Evolutionary conservation across 2,113 vertebrate genomes (phyloP).

Genomic region (Scatophagus argus): DNA sequence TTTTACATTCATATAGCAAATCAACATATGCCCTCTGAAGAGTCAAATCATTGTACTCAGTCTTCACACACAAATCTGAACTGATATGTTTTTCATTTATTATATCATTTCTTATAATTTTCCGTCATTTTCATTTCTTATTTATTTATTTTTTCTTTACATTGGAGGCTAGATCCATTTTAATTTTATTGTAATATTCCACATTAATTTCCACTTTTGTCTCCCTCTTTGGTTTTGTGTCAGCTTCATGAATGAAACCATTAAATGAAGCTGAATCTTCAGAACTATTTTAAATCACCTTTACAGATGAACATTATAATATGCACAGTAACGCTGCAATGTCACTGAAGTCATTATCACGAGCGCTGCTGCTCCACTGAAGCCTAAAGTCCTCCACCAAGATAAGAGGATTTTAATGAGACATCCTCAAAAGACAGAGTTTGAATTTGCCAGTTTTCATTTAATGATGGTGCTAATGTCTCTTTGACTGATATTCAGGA

Average conservation of each 20-base stretch:
- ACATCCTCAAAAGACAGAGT: constrained; percentile 54
- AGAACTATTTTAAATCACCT: constrained; percentile 46
- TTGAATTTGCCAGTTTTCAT: constrained; percentile 51
- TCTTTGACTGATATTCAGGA: constrained; percentile 65
- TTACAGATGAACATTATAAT: constrained; percentile 45
- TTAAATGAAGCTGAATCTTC: background rate
- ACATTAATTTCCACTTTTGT: background rate
- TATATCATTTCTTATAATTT: too few relatives aligned
- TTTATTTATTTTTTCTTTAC: too few relatives aligned
- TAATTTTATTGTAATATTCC: background rate
- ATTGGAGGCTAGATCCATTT: background rate
- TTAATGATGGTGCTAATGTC: constrained; percentile 55
- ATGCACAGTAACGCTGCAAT: constrained; percentile 34
- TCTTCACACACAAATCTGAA: too few relatives aligned
- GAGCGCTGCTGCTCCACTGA: constrained; percentile 58
- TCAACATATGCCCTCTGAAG: too few relatives aligned
- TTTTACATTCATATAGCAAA: too few relatives aligned
- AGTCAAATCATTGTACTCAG: background rate
- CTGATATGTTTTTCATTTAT: too few relatives aligned
- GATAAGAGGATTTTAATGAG: constrained; percentile 77
- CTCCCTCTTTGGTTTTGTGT: background rate
- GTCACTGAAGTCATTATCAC: constrained; percentile 59
- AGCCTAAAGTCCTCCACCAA: constrained; percentile 48
- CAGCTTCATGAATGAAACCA: background rate
- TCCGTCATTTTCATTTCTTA: too few relatives aligned